These are phyloP conservation scores for Hycleus cichorii DNA, from an alignment of 1,140 invertebrate genomes.

Conservation along the genomic window DNA sequence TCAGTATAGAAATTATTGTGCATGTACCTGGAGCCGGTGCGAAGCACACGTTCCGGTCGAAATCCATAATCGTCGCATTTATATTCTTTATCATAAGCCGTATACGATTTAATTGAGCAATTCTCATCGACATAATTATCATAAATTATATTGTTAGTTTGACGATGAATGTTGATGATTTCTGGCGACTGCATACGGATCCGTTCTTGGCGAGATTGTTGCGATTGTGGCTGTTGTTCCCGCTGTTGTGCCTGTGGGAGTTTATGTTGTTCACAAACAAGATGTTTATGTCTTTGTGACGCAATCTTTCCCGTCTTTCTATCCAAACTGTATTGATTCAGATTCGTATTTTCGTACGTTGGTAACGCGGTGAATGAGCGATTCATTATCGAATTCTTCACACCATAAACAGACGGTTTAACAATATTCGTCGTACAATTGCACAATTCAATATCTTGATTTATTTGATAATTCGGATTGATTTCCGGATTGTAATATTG, in stretches of 20 bases:
- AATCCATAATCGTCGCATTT: constrained; percentile 36
- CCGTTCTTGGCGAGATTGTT: constrained; percentile 22
- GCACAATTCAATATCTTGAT: constrained; percentile 29
- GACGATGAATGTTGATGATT: constrained; percentile 38
- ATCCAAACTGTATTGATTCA: constrained; percentile 33
- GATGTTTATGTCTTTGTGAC: constrained; percentile 4
- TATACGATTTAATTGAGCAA: constrained; percentile 25
- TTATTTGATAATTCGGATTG: constrained; percentile 17
- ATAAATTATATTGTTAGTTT: constrained; percentile 29
- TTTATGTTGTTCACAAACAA: too few relatives aligned
- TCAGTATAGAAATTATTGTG: background rate
- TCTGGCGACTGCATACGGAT: constrained; percentile 36
- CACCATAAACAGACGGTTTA: constrained; percentile 13
- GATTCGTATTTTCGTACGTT: constrained; percentile 26
- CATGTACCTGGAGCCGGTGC: constrained; percentile 18
- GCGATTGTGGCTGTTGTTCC: constrained; percentile 30
- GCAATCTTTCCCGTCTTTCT: constrained; percentile 22
- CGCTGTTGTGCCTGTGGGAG: constrained; percentile 22
- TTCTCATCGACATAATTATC: constrained; percentile 29
- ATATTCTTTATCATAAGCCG: constrained; percentile 27
- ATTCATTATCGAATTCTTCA: constrained; percentile 30
- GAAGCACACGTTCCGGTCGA: constrained; percentile 25
- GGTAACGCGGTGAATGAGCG: constrained; percentile 31
- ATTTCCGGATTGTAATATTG: constrained; percentile 11
- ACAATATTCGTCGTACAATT: constrained; percentile 26